Evolutionary conservation across 1,140 invertebrate genomes (phyloP), one percentile per base, ranked within the genome.

Genomic region (Drosophila auraria): DNA sequence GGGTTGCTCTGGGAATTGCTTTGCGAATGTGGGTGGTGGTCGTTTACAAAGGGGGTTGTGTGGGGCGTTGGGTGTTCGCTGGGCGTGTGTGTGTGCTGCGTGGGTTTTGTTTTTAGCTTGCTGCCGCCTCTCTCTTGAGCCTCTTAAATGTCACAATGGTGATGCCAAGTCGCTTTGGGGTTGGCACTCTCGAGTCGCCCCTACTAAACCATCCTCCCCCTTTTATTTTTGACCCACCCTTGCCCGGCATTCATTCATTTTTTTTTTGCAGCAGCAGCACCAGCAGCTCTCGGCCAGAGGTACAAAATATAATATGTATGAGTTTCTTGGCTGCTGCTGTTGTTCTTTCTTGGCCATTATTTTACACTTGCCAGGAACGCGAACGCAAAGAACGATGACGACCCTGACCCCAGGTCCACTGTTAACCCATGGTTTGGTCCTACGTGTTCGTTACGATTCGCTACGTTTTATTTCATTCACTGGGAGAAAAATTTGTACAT

Each of bases 121-220:
- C 50, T 60, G 68, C 59, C 54, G 69, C 51, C 83, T 80, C 83
- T 87, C 83, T 87, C 84, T 69, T 68, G 83, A 83, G 83, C 76
- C 83, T 80, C 84, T 87, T 89, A 89, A 89, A 87, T 87, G 83
- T 87, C 83, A 87, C 83, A 89, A 80, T 83, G 84, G 81, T 80
- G 80, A 80, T 80, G 83, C 66, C 78, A 44, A 56, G 76, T 78
- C 57, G 63, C 83, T 80, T 73, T 65, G 83, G 83, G 83, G 70
- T 72, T 87, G 83, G 54, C 83, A 72, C 82, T 73, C 63, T 69
- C 60, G 63, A 83, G 59, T 69, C 44, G 44, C 63, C 56, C 44
- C 56, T 38, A 38, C 27, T 14, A 30, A 27, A 42, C 2, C 61
- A 9, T 14, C 38, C 25, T n/a, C 66, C 47, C 58, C 12, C 30